phyloP scores from a whole-genome alignment of 2,113 vertebrate genomes.

The Thunnus maccoyii region DNA sequence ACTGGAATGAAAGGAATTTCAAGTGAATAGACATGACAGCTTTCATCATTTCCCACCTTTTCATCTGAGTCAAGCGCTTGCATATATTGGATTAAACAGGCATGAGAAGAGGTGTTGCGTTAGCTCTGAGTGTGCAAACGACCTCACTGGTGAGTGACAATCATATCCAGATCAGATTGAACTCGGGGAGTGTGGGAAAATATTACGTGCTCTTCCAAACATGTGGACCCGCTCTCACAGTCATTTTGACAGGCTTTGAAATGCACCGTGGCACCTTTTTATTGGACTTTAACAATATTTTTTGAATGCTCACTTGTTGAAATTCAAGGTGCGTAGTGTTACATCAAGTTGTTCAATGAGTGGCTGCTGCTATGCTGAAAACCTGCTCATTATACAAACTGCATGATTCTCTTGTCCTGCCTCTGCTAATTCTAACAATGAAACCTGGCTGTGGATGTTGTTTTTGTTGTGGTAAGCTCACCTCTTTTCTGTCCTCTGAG shows the following conservation, averaged over 20 bases:
- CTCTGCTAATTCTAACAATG: slow-evolving; percentile 42
- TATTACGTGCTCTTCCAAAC: slow-evolving; percentile 48
- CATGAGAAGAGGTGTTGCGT: slow-evolving; percentile 63
- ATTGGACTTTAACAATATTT: slow-evolving; percentile 43
- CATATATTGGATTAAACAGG: slow-evolving; percentile 66
- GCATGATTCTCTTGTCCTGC: slow-evolving; percentile 48
- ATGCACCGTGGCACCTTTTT: slow-evolving; percentile 11
- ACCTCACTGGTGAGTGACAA: slow-evolving; percentile 41
- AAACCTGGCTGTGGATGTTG: slow-evolving; percentile 38
- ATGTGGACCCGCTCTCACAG: slow-evolving; percentile 1
- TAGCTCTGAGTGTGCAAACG: slow-evolving; percentile 37
- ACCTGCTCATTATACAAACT: slow-evolving; percentile 47
- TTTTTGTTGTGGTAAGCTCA: slow-evolving; percentile 34
- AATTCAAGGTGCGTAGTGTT: slow-evolving; percentile 51
- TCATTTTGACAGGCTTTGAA: slow-evolving; percentile 52
- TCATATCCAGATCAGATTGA: slow-evolving; percentile 53
- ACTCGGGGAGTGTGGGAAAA: slow-evolving; percentile 51
- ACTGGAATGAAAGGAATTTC: slow-evolving; percentile 75
- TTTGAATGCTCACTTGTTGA: slow-evolving; percentile 24
- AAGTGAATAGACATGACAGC: slow-evolving; percentile 69
- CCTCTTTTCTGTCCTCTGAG: slow-evolving; percentile 47
- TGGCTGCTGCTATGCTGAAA: slow-evolving; percentile 50
- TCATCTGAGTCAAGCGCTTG: slow-evolving; percentile 69
- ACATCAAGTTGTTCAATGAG: slow-evolving; percentile 54
- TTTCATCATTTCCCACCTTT: slow-evolving; percentile 75